phyloP scores from a whole-genome alignment of 2,888 invertebrate genomes.

The Chymomyza fuscimana region DNA sequence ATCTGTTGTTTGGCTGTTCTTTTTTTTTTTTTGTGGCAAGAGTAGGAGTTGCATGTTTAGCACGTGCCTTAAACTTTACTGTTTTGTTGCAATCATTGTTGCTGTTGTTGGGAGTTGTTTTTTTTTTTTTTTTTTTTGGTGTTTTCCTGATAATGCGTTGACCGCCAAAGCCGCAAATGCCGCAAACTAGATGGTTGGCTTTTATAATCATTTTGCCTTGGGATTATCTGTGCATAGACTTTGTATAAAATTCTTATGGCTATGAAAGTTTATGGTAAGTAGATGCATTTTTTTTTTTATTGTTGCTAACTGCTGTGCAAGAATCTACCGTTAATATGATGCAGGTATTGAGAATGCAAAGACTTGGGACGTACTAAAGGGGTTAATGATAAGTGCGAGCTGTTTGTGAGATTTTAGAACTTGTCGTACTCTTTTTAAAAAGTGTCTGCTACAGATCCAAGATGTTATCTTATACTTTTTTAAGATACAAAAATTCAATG shows the following conservation, averaged over 20 bases:
- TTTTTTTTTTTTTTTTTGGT: constrained; percentile 10
- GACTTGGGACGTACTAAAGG: not conserved
- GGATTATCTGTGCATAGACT: not conserved
- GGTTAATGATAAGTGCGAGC: too few species aligned
- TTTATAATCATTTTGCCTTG: constrained; percentile 62
- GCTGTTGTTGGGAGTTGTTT: constrained; percentile 49
- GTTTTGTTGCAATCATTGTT: constrained; percentile 9
- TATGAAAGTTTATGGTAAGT: constrained; percentile 5
- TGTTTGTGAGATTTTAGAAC: too few species aligned
- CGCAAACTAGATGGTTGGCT: constrained; percentile 67
- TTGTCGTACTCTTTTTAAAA: too few species aligned
- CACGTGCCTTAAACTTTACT: constrained; percentile 60
- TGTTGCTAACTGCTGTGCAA: not conserved
- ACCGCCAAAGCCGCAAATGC: constrained; percentile 60
- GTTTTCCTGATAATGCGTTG: constrained; percentile 63
- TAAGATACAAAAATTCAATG: too few species aligned
- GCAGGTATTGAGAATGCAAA: not conserved
- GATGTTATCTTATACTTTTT: too few species aligned
- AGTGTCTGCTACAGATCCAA: too few species aligned
- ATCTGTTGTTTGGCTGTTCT: constrained; percentile 31
- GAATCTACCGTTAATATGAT: constrained; percentile 3
- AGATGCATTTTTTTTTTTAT: not conserved
- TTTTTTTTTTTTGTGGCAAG: constrained; percentile 49
- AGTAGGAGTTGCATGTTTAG: constrained; percentile 75
- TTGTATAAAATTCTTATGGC: not conserved